Conservation (phyloP, 2,888 invertebrate genomes). For the Caenorhabditis imperialis region DNA sequence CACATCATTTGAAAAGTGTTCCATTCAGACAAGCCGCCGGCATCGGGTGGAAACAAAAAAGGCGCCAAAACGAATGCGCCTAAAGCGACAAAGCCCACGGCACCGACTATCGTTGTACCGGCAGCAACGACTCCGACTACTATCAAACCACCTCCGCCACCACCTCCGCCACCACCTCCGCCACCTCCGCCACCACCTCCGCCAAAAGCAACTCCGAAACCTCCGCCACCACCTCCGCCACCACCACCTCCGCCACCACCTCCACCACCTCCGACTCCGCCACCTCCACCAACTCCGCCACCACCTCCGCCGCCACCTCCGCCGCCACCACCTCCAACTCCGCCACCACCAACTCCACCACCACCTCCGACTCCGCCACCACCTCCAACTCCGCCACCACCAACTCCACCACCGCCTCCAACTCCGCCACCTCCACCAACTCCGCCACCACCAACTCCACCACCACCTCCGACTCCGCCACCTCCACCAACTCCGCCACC, state of each 20-base stretch:
- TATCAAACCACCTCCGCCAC: neutral
- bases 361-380: neutral
- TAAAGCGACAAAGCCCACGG: no score
- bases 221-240: neutral
- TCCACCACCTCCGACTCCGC: neutral
- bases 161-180: neutral
- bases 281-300: neutral
- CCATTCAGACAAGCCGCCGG: no score
- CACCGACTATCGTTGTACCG: no score
- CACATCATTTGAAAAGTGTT: no score
- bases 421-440: neutral
- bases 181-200: neutral
- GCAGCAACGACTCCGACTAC: neutral
- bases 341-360: neutral
- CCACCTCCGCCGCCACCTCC: neutral
- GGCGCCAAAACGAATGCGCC: no score
- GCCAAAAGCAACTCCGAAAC: neutral
- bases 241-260: neutral
- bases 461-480: no score
- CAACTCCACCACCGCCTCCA: neutral
- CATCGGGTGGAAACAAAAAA: no score
- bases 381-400: neutral
- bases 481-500: no score
- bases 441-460: neutral
- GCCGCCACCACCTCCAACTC: neutral